These are phyloP conservation scores for Nannoperca obscura DNA, from an alignment of 2,797 vertebrate species.

Conservation along the genomic window DNA sequence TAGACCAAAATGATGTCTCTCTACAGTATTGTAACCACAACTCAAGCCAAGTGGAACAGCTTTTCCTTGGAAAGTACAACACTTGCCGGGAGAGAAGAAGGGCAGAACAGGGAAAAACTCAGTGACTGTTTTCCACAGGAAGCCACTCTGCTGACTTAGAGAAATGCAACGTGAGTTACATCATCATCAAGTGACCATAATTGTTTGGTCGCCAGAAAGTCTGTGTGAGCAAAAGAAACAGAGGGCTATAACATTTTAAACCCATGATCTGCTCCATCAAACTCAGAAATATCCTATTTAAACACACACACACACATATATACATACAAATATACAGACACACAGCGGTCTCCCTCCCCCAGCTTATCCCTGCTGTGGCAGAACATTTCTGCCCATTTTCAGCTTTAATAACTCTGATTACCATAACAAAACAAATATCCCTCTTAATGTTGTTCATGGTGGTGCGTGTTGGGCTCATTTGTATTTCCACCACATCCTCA, in stretches of 20 bases:
- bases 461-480: neutral
- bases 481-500: constrained; percentile 3
- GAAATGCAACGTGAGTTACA: constrained; percentile 62
- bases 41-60: constrained; percentile 58
- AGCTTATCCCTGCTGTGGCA: constrained; percentile 9
- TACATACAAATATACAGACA: neutral
- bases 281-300: neutral
- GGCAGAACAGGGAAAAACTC: constrained; percentile 34
- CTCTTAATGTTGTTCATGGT: constrained; percentile 12
- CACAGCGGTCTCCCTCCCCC: neutral
- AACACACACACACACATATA: neutral
- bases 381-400: constrained; percentile 17
- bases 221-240: constrained; percentile 20
- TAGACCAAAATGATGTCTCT: constrained; percentile 58
- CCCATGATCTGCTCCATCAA: neutral
- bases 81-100: constrained; percentile 24
- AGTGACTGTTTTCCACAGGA: constrained; percentile 60
- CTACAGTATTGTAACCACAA: constrained; percentile 53
- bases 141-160: constrained; percentile 60
- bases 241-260: neutral
- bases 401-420: constrained; percentile 23
- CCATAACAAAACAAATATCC: constrained; percentile 4
- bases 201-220: constrained; percentile 26
- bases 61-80: constrained; percentile 47
- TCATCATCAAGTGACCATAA: constrained; percentile 55